Percentiles rank a stretch among this genome's conserved stretches.
These are phyloP conservation scores for Athetis lepigone DNA, from an alignment of 2,888 invertebrate genomes.

Conservation along the genomic window DNA sequence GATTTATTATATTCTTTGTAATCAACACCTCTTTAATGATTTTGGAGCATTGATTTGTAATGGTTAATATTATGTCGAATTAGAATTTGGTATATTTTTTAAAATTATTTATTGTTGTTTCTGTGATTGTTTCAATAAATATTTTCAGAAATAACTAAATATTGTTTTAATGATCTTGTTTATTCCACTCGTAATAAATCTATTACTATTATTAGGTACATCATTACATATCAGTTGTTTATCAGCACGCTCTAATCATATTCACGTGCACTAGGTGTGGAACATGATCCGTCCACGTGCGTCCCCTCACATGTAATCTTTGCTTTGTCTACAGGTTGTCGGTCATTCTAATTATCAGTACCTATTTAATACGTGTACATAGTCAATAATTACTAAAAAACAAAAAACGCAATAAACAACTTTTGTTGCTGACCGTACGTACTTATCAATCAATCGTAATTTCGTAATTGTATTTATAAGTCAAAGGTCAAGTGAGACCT, in stretches of 20 bases:
- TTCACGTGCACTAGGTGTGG: constrained; percentile 34
- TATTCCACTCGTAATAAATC: constrained; percentile 9
- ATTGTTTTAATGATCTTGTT: constrained; percentile 43
- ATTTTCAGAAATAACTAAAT: constrained; percentile 72
- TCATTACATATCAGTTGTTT: constrained; percentile 21
- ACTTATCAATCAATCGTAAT: too few relatives aligned
- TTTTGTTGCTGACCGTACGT: too few relatives aligned
- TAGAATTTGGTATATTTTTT: constrained; percentile 81
- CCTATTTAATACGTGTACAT: background rate
- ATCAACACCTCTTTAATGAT: constrained; percentile 64
- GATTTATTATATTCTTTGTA: constrained; percentile 77
- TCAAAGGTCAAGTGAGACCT: too few relatives aligned
- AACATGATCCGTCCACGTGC: constrained; percentile 32
- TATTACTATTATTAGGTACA: constrained; percentile 34
- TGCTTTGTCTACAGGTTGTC: constrained; percentile 38
- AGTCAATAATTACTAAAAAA: background rate
- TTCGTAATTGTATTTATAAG: too few relatives aligned
- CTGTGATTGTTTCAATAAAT: constrained; percentile 86
- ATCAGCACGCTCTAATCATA: constrained; percentile 36
- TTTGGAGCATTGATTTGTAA: constrained; percentile 69
- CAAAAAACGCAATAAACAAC: background rate
- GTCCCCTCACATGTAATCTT: constrained; percentile 10
- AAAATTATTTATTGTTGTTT: constrained; percentile 84
- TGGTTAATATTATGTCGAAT: constrained; percentile 72
- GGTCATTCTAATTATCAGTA: background rate